phyloP scores from a whole-genome alignment of 2,113 vertebrate genomes.

The Ranitomeya variabilis region DNA sequence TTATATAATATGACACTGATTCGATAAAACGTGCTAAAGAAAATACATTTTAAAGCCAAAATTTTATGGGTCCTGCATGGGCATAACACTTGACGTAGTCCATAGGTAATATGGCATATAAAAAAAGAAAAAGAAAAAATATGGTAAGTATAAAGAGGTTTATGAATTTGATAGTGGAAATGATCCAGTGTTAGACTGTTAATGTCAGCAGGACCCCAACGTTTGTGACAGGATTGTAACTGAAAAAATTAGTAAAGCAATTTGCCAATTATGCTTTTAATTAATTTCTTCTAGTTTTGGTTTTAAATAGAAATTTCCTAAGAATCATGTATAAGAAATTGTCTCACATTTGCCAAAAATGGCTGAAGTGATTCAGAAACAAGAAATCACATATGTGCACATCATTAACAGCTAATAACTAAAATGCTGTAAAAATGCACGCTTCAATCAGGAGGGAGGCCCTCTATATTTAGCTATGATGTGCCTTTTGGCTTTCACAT shows the following conservation, averaged over 20 bases:
- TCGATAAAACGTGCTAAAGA: background rate
- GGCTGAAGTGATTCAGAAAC: constrained; percentile 1
- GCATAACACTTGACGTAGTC: background rate
- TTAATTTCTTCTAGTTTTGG: background rate
- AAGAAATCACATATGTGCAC: constrained; percentile 18
- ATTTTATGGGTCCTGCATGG: background rate
- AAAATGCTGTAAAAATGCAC: constrained; percentile 14
- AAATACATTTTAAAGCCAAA: background rate
- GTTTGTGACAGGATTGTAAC: background rate
- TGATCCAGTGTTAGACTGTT: background rate
- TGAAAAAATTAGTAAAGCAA: background rate
- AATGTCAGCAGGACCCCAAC: background rate
- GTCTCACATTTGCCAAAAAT: background rate
- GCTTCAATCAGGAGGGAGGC: constrained; percentile 20
- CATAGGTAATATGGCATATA: background rate
- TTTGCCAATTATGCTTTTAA: background rate
- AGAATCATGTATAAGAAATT: background rate
- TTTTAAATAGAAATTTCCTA: background rate
- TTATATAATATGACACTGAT: too few relatives aligned
- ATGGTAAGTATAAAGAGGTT: background rate
- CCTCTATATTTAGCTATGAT: constrained; percentile 31
- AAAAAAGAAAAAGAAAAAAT: background rate
- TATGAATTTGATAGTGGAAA: background rate
- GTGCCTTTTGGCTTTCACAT: constrained; percentile 30
- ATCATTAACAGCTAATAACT: constrained; percentile 37